Percentiles rank a stretch among this genome's conserved stretches.
Conservation (phyloP, 2,797 vertebrate species). For the Bradypodion pumilum region DNA sequence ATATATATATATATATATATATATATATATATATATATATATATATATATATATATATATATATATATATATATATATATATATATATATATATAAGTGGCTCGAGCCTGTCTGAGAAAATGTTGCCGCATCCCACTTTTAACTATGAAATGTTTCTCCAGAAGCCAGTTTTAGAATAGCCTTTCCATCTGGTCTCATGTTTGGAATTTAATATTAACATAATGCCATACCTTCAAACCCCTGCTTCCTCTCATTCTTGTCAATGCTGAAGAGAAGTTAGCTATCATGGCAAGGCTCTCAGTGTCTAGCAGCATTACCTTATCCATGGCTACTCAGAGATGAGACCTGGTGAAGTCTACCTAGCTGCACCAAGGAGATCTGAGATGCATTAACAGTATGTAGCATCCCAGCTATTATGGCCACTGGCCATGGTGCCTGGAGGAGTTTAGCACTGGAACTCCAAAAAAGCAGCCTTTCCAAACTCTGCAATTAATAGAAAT, state of each 20-base stretch:
- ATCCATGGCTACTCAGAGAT: neutral
- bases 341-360: neutral
- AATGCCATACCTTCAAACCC: neutral
- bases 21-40: neutral
- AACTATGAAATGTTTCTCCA: conserved; percentile 10
- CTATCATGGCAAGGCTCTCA: neutral
- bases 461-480: too few relatives aligned
- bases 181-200: conserved; percentile 1
- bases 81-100: too few relatives aligned
- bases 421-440: too few relatives aligned
- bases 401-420: too few relatives aligned
- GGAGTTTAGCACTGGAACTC: too few relatives aligned
- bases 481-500: too few relatives aligned
- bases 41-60: neutral
- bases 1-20: neutral
- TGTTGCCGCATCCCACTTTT: neutral
- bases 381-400: too few relatives aligned
- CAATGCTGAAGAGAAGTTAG: neutral
- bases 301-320: neutral
- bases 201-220: neutral
- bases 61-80: too few relatives aligned
- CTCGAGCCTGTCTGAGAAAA: conserved; percentile 11
- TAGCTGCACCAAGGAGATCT: too few relatives aligned
- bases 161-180: neutral
- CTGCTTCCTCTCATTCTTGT: neutral